These are phyloP conservation scores for Ctena decussata DNA, from an alignment of 2,888 invertebrate genomes.

Conservation along the genomic window DNA sequence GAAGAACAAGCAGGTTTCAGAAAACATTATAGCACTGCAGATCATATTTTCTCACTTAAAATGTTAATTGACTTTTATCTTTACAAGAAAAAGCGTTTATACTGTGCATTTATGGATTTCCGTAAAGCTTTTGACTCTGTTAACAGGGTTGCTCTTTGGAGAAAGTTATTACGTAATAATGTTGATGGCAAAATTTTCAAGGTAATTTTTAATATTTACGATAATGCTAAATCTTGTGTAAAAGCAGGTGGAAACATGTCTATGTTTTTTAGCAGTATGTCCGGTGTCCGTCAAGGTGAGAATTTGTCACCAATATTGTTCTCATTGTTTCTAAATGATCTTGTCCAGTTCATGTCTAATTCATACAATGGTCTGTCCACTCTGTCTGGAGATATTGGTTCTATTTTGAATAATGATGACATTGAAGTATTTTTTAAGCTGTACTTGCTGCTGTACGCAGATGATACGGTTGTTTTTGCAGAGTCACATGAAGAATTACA, in stretches of 20 bases:
- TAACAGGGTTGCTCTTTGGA: not conserved
- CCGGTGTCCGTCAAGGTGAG: not conserved
- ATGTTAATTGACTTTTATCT: not conserved
- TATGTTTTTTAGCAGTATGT: not conserved
- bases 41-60: not conserved
- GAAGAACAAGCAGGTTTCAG: slow-evolving; percentile 2
- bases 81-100: no score
- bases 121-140: not conserved
- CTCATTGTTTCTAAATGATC: not conserved
- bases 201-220: no score
- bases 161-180: no score
- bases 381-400: not conserved
- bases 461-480: no score
- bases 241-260: no score
- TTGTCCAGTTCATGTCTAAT: not conserved
- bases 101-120: no score
- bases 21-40: not conserved
- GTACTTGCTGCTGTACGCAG: no score
- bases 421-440: no score
- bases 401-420: not conserved
- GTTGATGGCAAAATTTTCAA: no score
- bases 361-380: not conserved
- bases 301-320: slow-evolving; percentile 1
- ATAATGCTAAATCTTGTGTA: no score
- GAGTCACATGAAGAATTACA: no score